Evolutionary conservation across 2,888 invertebrate genomes (phyloP).

Genomic region (Nephrotoma guestfalica): DNA sequence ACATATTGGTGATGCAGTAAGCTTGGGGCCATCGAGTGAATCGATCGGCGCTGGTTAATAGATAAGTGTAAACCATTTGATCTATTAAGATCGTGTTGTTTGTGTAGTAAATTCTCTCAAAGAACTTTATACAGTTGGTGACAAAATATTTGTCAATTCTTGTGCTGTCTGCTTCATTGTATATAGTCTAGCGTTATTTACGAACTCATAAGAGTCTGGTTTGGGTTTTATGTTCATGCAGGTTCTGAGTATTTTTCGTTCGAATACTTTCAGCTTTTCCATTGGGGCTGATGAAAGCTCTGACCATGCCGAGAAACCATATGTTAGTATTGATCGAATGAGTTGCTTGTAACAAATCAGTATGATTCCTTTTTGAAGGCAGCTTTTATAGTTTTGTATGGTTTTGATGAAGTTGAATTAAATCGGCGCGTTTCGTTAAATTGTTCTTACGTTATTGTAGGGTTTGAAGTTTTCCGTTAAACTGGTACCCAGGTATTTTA

Average conservation of each 20-base stretch:
- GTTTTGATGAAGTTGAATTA: background rate
- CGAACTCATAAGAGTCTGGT: no score
- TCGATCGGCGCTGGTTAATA: no score
- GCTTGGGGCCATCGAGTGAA: no score
- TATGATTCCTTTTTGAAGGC: background rate
- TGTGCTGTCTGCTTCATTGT: no score
- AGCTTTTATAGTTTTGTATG: background rate
- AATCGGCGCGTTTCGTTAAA: background rate
- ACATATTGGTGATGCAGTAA: no score
- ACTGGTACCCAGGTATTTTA: background rate
- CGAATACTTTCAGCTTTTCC: background rate
- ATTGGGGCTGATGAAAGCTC: background rate
- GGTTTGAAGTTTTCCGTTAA: background rate
- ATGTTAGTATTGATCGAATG: background rate
- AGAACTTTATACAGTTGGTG: background rate
- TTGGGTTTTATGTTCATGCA: background rate
- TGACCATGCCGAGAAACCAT: background rate
- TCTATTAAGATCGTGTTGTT: background rate
- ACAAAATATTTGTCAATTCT: background rate
- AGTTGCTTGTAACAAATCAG: background rate
- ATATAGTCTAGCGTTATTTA: no score
- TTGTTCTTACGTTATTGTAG: background rate
- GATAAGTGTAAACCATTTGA: no score
- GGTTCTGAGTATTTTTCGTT: background rate
- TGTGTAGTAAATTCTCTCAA: background rate